Evolutionary conservation across 2,797 vertebrate species (phyloP).

Genomic region (Acanthurus tractus): DNA sequence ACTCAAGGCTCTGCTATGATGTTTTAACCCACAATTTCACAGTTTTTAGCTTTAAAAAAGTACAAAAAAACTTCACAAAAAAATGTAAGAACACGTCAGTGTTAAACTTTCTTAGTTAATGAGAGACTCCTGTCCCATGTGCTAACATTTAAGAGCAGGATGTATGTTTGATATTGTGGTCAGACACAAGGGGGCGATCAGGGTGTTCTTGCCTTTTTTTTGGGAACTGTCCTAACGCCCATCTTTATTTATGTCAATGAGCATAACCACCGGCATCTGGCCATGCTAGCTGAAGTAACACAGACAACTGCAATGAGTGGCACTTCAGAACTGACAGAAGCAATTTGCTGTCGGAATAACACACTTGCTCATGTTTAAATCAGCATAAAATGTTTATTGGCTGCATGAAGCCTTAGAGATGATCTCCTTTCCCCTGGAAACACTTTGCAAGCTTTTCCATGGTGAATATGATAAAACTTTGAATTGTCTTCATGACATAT

Average conservation of each 20-base stretch:
- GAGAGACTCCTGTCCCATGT: too few species aligned
- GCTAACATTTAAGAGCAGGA: too few species aligned
- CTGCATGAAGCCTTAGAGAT: slow-evolving; percentile 32
- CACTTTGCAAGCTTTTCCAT: slow-evolving; percentile 10
- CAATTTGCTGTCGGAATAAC: slow-evolving; percentile 62
- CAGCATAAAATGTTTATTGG: slow-evolving; percentile 56
- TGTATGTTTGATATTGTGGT: too few species aligned
- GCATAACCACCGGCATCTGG: slow-evolving; percentile 59
- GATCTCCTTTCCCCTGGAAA: slow-evolving; percentile 25
- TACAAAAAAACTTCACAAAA: too few species aligned
- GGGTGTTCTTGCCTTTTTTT: too few species aligned
- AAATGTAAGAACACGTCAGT: too few species aligned
- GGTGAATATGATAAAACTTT: slow-evolving; percentile 22
- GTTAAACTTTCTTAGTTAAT: too few species aligned
- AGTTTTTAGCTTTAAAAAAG: too few species aligned
- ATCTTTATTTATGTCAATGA: neutral
- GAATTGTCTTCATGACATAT: slow-evolving; percentile 35
- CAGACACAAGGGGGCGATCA: too few species aligned
- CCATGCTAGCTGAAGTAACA: slow-evolving; percentile 45
- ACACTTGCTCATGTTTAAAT: slow-evolving; percentile 64
- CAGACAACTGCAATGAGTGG: slow-evolving; percentile 49
- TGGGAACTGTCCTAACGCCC: too few species aligned
- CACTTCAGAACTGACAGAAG: slow-evolving; percentile 61
- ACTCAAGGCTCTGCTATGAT: too few species aligned
- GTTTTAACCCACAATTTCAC: too few species aligned